A percentile compares a stretch with the other conserved stretches of the same genome.
Evolutionary conservation across 2,888 invertebrate genomes (phyloP).

Genomic region (Dorcus hopei): DNA sequence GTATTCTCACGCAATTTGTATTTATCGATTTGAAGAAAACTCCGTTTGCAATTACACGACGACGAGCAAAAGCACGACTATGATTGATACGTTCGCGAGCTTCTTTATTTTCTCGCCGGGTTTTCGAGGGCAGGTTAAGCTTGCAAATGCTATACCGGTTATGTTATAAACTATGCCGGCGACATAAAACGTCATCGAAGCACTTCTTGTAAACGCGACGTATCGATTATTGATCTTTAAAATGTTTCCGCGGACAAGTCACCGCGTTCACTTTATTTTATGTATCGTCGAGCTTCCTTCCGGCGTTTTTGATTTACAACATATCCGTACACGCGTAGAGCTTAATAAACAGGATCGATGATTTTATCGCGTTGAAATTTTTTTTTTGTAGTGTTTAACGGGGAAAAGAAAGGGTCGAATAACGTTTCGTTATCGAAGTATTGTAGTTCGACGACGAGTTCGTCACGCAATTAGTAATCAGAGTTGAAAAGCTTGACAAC

Average conservation of each 20-base stretch:
- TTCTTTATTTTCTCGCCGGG: slow-evolving; percentile 11
- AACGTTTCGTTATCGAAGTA: too few species aligned
- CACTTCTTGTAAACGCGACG: slow-evolving; percentile 5
- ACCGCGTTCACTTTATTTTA: slow-evolving; percentile 9
- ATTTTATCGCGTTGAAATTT: too few species aligned
- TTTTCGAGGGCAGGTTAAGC: slow-evolving; percentile 14
- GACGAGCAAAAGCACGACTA: slow-evolving; percentile 20
- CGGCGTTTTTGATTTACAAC: neutral
- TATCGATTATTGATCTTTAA: slow-evolving; percentile 14
- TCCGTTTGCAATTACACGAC: slow-evolving; percentile 24
- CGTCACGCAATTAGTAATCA: too few species aligned
- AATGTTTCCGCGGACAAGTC: slow-evolving; percentile 11
- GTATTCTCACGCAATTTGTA: too few species aligned
- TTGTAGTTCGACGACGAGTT: too few species aligned
- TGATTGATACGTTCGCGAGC: slow-evolving; percentile 25
- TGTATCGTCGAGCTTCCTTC: neutral
- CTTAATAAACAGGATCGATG: neutral
- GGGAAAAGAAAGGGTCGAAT: too few species aligned
- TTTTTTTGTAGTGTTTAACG: too few species aligned
- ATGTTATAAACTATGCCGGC: slow-evolving; percentile 21
- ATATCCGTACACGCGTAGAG: neutral
- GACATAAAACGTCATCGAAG: slow-evolving; percentile 11
- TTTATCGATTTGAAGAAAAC: slow-evolving; percentile 13
- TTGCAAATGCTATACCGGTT: slow-evolving; percentile 19
- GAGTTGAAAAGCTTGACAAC: too few species aligned